phyloP scores from a whole-genome alignment of 1,140 invertebrate species.

The Philaenus spumarius region DNA sequence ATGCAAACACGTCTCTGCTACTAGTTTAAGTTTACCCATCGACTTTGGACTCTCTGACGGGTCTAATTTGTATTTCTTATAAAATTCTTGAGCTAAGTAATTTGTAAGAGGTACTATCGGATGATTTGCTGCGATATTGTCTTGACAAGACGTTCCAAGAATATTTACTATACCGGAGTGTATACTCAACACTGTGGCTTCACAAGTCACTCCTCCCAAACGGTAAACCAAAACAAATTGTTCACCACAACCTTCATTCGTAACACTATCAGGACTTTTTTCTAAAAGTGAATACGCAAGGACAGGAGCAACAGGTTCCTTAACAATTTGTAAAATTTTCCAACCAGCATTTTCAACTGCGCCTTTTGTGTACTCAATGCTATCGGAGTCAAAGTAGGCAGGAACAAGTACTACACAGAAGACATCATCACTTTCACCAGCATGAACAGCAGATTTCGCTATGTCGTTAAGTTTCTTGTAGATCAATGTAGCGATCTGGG shows the following conservation, averaged over 20 bases:
- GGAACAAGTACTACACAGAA: slow-evolving; percentile 4
- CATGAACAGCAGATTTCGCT: background rate
- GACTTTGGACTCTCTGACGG: slow-evolving; percentile 2
- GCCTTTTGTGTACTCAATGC: background rate
- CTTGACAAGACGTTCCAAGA: background rate
- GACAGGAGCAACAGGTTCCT: slow-evolving; percentile 1
- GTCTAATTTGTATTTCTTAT: slow-evolving; percentile 6
- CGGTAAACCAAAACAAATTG: background rate
- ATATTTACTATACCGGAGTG: background rate
- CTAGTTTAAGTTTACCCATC: background rate
- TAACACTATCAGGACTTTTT: background rate
- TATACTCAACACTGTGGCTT: background rate
- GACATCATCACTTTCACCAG: background rate
- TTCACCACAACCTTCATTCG: too few species aligned
- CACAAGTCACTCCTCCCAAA: background rate
- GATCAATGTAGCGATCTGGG: background rate
- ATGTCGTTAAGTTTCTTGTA: background rate
- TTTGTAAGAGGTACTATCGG: background rate
- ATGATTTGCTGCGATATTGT: background rate
- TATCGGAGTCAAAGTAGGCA: background rate
- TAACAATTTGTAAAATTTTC: slow-evolving; percentile 4
- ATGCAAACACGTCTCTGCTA: slow-evolving; percentile 4
- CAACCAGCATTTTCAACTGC: background rate
- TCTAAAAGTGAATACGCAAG: slow-evolving; percentile 1
- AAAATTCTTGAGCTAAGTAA: slow-evolving; percentile 3